Evolutionary conservation across 2,888 invertebrate genomes (phyloP).

Genomic region (Physocephala rufipes): DNA sequence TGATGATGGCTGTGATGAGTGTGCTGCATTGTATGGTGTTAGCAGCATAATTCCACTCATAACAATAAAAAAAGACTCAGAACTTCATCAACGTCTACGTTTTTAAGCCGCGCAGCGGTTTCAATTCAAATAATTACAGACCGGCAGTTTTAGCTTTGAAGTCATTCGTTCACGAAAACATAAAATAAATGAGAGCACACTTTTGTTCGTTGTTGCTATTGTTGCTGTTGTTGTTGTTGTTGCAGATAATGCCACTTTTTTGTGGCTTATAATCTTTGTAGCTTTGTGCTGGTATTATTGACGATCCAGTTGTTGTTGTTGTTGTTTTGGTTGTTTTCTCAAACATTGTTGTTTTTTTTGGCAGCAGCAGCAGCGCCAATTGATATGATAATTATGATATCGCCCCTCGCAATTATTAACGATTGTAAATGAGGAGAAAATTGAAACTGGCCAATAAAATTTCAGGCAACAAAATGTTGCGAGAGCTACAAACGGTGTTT

Average conservation of each 20-base stretch:
- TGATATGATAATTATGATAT: conserved; percentile 42
- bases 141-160: conserved; percentile 66
- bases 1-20: too few relatives aligned
- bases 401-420: conserved; percentile 40
- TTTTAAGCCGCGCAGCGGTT: conserved; percentile 58
- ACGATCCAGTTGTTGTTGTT: conserved; percentile 39
- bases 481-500: conserved; percentile 22
- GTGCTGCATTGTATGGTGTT: neutral
- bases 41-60: conserved; percentile 42
- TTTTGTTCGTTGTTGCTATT: conserved; percentile 47
- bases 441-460: conserved; percentile 12
- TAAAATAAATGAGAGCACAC: conserved; percentile 62
- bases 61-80: conserved; percentile 45
- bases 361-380: conserved; percentile 38
- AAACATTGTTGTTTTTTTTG: too few relatives aligned
- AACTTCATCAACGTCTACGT: conserved; percentile 38
- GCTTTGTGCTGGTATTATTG: conserved; percentile 34
- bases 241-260: too few relatives aligned
- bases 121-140: conserved; percentile 65
- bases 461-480: conserved; percentile 31
- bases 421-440: conserved; percentile 21
- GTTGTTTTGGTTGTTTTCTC: conserved; percentile 45
- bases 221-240: conserved; percentile 44
- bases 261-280: conserved; percentile 45
- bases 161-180: conserved; percentile 64